A percentile compares a stretch with the other conserved stretches of the same genome.
Evolutionary conservation across 1,140 invertebrate species (phyloP).

Genomic region (Archegozetes longisetosus): DNA sequence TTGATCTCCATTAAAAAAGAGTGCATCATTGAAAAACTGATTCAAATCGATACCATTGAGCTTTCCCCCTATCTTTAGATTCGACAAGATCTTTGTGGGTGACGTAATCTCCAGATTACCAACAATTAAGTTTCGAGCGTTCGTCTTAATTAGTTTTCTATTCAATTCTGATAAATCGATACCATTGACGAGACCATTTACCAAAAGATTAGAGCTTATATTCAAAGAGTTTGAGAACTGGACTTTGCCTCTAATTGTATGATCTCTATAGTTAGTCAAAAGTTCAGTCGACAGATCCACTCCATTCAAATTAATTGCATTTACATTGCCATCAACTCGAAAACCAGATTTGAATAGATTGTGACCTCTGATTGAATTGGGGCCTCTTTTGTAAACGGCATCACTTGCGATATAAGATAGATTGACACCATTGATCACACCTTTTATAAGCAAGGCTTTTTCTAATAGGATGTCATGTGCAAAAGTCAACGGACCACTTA

Average conservation of each 20-base stretch:
- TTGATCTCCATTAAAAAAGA: conserved; percentile 8
- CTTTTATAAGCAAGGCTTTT: background rate
- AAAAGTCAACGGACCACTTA: conserved; percentile 4
- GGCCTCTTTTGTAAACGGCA: background rate
- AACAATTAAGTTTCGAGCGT: background rate
- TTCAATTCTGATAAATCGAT: conserved; percentile 4
- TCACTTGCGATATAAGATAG: conserved; percentile 6
- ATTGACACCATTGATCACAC: conserved; percentile 13
- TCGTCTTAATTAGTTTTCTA: conserved; percentile 3
- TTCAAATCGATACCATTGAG: conserved; percentile 10
- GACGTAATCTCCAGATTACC: conserved; percentile 5
- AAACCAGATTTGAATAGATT: conserved; percentile 9
- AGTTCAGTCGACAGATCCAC: conserved; percentile 9
- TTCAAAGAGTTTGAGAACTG: background rate
- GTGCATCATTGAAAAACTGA: conserved; percentile 9
- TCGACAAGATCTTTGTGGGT: conserved; percentile 5
- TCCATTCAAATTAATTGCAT: conserved; percentile 9
- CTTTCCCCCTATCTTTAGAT: background rate
- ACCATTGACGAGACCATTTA: conserved; percentile 13
- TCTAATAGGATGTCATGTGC: background rate
- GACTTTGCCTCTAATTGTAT: conserved; percentile 6
- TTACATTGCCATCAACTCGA: conserved; percentile 12
- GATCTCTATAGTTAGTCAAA: background rate
- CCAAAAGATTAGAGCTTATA: conserved; percentile 1
- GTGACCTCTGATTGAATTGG: background rate